These are phyloP conservation scores for Euplagia quadripunctaria DNA, from an alignment of 2,888 invertebrate genomes.

Conservation along the genomic window DNA sequence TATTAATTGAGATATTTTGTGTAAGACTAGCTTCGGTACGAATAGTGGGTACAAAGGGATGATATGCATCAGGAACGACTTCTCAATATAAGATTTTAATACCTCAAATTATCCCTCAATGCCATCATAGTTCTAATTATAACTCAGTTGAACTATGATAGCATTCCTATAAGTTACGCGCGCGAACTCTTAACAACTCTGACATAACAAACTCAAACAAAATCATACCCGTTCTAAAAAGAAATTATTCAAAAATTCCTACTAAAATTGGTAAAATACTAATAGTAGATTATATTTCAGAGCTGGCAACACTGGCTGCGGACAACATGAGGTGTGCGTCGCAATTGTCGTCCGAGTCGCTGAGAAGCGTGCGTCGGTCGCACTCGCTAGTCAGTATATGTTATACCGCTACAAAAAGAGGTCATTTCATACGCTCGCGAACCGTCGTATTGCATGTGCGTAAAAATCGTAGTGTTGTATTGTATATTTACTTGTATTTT, in stretches of 20 bases:
- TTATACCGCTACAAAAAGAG: constrained; percentile 26
- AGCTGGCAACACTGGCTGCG: constrained; percentile 49
- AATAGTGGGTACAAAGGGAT: too few species aligned
- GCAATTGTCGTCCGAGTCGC: constrained; percentile 39
- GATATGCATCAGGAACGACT: too few species aligned
- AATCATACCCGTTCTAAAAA: too few species aligned
- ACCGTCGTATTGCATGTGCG: constrained; percentile 45
- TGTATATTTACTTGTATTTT: constrained; percentile 24
- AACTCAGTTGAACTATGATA: too few species aligned
- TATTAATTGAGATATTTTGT: too few species aligned
- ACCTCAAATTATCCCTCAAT: too few species aligned
- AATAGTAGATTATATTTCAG: constrained; percentile 35
- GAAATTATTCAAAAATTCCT: neutral
- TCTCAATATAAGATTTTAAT: too few species aligned
- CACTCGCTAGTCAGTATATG: constrained; percentile 32
- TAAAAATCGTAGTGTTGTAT: constrained; percentile 23
- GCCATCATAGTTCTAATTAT: too few species aligned
- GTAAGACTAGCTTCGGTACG: too few species aligned
- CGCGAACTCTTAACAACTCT: too few species aligned
- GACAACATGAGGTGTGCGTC: constrained; percentile 46
- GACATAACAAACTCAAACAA: too few species aligned
- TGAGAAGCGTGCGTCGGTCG: constrained; percentile 31
- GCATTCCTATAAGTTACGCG: too few species aligned
- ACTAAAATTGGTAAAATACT: constrained; percentile 26
- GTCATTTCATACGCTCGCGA: constrained; percentile 36